Conservation (phyloP, 2,113 vertebrate genomes). For the Maccullochella peelii region DNA sequence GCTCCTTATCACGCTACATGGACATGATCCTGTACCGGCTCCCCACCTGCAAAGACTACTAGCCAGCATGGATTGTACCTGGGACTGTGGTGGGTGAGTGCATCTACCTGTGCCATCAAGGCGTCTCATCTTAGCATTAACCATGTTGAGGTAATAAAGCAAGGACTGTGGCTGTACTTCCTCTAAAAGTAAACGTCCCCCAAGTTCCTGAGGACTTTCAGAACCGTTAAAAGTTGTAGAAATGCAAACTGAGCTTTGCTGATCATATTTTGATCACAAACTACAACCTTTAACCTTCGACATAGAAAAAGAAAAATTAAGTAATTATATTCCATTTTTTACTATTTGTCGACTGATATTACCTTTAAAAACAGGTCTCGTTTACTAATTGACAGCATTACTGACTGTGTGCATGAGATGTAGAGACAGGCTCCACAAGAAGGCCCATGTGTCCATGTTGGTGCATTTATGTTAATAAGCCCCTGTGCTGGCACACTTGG, state of each 20-base stretch:
- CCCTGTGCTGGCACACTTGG: too few species aligned
- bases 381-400: constrained; percentile 38
- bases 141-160: background rate
- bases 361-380: background rate
- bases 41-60: background rate
- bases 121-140: too few species aligned
- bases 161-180: background rate
- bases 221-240: background rate
- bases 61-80: background rate
- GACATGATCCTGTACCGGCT: too few species aligned
- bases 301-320: background rate
- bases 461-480: constrained; percentile 23
- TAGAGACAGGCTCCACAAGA: background rate
- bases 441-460: background rate
- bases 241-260: background rate
- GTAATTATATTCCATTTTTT: background rate
- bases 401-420: background rate
- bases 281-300: background rate
- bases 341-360: background rate
- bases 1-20: too few species aligned
- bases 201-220: background rate
- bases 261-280: background rate
- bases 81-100: too few species aligned
- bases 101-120: too few species aligned
- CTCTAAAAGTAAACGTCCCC: background rate